phyloP scores from a whole-genome alignment of 2,113 vertebrate species.

The Mustela nigripes region DNA sequence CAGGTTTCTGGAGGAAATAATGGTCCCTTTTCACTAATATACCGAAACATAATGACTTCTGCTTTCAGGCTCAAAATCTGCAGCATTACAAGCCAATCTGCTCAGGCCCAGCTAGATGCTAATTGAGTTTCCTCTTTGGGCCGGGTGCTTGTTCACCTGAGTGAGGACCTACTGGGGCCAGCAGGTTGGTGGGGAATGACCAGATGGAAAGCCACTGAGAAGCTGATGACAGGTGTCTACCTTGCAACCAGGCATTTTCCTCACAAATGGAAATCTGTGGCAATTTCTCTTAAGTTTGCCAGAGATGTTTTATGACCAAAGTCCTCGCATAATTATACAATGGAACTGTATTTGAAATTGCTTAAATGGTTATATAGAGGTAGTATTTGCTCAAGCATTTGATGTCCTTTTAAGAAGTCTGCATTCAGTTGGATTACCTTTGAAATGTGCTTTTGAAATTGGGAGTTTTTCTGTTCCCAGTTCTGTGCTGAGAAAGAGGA shows the following conservation, averaged over 20 bases:
- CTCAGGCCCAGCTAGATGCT: conserved; percentile 60
- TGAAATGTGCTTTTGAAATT: conserved; percentile 58
- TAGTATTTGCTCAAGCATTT: conserved; percentile 66
- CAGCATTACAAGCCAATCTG: neutral
- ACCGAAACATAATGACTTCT: conserved; percentile 60
- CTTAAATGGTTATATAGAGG: conserved; percentile 70
- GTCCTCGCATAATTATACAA: conserved; percentile 63
- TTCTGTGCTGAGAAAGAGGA: neutral
- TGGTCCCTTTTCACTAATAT: conserved; percentile 48
- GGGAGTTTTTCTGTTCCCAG: neutral
- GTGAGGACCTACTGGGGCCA: conserved; percentile 50
- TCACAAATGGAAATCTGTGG: conserved; percentile 56
- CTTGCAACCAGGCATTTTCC: conserved; percentile 57
- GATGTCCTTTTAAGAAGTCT: conserved; percentile 57
- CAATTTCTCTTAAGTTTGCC: conserved; percentile 59
- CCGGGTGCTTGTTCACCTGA: neutral
- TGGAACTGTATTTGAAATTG: conserved; percentile 75
- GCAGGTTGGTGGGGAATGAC: conserved; percentile 53
- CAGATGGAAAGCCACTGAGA: conserved; percentile 64
- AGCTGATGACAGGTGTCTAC: conserved; percentile 43
- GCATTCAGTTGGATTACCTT: conserved; percentile 53
- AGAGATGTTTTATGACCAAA: conserved; percentile 63
- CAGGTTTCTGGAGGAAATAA: conserved; percentile 48
- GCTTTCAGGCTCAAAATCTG: conserved; percentile 64
- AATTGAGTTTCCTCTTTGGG: conserved; percentile 66